Percentiles rank a stretch among this genome's conserved stretches.
These are phyloP conservation scores for Scolanthus callimorphus DNA, from an alignment of 92 coral and sea anemone species.

Conservation along the genomic window DNA sequence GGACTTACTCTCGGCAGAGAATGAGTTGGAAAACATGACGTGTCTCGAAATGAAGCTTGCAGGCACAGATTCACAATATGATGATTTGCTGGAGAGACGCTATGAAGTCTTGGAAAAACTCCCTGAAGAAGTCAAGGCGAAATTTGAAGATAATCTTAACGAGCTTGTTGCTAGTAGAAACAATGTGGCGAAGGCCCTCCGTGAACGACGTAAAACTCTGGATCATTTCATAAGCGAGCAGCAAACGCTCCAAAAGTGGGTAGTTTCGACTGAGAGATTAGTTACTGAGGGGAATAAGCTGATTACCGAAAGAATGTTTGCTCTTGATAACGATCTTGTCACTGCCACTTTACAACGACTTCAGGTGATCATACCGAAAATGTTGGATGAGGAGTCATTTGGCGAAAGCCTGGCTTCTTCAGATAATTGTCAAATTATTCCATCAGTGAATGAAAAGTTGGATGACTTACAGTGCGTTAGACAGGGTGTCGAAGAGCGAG, in stretches of 20 bases:
- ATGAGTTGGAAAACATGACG: constrained; percentile 41
- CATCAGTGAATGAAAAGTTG: not conserved
- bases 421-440: not conserved
- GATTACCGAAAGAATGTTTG: constrained; percentile 2
- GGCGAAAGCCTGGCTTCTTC: constrained; percentile 9
- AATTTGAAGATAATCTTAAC: constrained; percentile 17
- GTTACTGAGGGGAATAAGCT: constrained; percentile 25
- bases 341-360: constrained; percentile 9
- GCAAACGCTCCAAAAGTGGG: constrained; percentile 73
- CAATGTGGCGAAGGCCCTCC: constrained; percentile 13
- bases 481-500: constrained; percentile 17
- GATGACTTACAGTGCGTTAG: not conserved
- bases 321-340: constrained; percentile 2
- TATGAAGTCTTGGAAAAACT: constrained; percentile 9
- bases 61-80: constrained; percentile 33
- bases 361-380: constrained; percentile 30
- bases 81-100: constrained; percentile 20
- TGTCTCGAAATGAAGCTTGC: constrained; percentile 28
- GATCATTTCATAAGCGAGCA: constrained; percentile 57
- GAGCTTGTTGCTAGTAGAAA: constrained; percentile 21
- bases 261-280: constrained; percentile 34
- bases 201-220: constrained; percentile 34
- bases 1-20: constrained; percentile 29
- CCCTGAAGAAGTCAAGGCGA: constrained; percentile 14
- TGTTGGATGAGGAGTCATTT: constrained; percentile 43